These are phyloP conservation scores for Diuraphis noxia DNA, from an alignment of 1,140 invertebrate species.

Conservation along the genomic window DNA sequence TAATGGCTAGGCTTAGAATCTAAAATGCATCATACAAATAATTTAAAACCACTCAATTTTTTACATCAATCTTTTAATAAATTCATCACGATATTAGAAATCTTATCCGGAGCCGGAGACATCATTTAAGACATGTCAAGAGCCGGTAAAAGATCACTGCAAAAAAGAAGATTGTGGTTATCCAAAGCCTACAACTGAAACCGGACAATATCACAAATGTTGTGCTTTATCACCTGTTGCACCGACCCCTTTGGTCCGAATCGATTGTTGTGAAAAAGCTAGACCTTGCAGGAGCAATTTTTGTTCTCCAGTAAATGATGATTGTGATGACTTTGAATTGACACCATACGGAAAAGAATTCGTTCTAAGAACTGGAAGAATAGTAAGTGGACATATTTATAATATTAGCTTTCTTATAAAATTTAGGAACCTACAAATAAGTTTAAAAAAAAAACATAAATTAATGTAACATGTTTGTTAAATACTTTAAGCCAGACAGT, in stretches of 20 bases:
- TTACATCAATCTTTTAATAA: background rate
- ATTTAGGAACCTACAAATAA: background rate
- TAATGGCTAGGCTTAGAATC: no score
- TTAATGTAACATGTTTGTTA: background rate
- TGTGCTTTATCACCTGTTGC: background rate
- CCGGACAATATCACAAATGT: background rate
- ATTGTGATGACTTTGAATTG: background rate
- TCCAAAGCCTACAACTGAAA: background rate
- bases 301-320: background rate
- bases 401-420: background rate
- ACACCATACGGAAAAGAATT: background rate
- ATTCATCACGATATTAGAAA: background rate
- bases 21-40: no score
- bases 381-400: background rate
- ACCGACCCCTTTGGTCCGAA: background rate
- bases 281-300: background rate
- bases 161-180: background rate
- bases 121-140: background rate
- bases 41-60: background rate
- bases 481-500: no score
- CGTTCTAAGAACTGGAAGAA: background rate
- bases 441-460: background rate
- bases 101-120: background rate
- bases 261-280: background rate
- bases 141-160: background rate